Conservation (phyloP, 2,888 invertebrate genomes). For the Mythimna impura region DNA sequence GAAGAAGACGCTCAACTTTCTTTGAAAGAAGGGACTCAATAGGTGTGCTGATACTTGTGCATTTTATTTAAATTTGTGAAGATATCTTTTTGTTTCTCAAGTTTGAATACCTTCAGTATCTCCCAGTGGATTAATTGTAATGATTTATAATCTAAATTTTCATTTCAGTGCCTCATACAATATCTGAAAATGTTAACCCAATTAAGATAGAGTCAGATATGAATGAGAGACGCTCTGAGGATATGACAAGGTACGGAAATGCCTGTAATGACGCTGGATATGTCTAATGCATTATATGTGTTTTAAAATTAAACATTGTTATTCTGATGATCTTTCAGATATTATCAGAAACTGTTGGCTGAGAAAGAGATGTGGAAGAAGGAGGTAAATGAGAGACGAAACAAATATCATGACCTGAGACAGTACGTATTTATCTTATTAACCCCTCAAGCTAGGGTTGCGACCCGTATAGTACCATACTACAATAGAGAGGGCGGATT, state of each 20-base stretch:
- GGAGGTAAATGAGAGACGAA: slow-evolving; percentile 80
- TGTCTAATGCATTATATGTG: neutral
- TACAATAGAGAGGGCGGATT: too few species aligned
- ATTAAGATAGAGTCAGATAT: slow-evolving; percentile 63
- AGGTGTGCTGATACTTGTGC: slow-evolving; percentile 69
- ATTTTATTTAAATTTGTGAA: slow-evolving; percentile 39
- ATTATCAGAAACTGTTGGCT: slow-evolving; percentile 77
- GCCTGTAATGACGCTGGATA: neutral
- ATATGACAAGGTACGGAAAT: slow-evolving; percentile 73
- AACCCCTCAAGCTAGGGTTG: neutral
- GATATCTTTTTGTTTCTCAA: neutral
- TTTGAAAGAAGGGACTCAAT: slow-evolving; percentile 85
- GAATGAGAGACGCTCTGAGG: slow-evolving; percentile 69
- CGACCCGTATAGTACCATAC: too few species aligned
- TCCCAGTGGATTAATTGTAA: neutral
- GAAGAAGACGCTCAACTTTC: slow-evolving; percentile 85
- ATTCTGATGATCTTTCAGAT: slow-evolving; percentile 69
- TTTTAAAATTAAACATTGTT: neutral
- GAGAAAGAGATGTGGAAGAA: slow-evolving; percentile 87
- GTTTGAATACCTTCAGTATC: neutral
- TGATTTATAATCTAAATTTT: slow-evolving; percentile 21
- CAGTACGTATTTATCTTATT: slow-evolving; percentile 75
- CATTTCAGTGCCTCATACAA: slow-evolving; percentile 78
- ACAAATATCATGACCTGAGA: slow-evolving; percentile 83
- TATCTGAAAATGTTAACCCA: slow-evolving; percentile 70